phyloP scores from a whole-genome alignment of 2,797 vertebrate genomes.

The Cirrhinus molitorella region DNA sequence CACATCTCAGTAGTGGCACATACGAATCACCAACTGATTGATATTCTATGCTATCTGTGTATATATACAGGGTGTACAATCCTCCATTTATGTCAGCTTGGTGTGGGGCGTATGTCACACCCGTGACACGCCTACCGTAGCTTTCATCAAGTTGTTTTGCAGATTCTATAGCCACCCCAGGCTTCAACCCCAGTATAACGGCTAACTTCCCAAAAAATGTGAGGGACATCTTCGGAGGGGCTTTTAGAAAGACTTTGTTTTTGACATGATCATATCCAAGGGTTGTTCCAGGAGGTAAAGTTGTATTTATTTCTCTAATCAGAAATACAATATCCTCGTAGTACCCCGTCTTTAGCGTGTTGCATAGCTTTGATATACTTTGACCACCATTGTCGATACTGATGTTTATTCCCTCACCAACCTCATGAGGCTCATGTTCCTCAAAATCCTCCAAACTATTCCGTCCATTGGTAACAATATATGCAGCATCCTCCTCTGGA shows the following conservation, averaged over 20 bases:
- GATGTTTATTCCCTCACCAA: not conserved
- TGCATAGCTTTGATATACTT: not conserved
- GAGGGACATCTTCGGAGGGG: not conserved
- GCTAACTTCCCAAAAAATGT: not conserved
- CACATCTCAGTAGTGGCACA: not conserved
- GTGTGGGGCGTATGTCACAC: not conserved
- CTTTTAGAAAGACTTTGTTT: not conserved
- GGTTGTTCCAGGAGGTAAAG: rapidly evolving
- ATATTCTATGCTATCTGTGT: not conserved
- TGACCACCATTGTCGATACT: not conserved
- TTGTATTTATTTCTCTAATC: not conserved
- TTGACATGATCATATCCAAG: not conserved
- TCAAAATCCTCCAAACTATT: no score
- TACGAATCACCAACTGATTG: not conserved
- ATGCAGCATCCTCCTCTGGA: no score
- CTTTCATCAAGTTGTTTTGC: not conserved
- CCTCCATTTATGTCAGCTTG: not conserved
- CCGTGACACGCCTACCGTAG: rapidly evolving
- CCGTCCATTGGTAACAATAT: no score
- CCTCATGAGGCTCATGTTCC: no score
- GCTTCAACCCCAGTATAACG: not conserved
- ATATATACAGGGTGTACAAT: not conserved
- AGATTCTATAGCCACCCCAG: not conserved
- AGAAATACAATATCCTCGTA: not conserved
- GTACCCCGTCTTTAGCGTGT: not conserved